Evolutionary conservation across 1,140 invertebrate genomes (phyloP), one percentile per base, ranked within the genome.

Genomic region (Diachasma alloeum): DNA sequence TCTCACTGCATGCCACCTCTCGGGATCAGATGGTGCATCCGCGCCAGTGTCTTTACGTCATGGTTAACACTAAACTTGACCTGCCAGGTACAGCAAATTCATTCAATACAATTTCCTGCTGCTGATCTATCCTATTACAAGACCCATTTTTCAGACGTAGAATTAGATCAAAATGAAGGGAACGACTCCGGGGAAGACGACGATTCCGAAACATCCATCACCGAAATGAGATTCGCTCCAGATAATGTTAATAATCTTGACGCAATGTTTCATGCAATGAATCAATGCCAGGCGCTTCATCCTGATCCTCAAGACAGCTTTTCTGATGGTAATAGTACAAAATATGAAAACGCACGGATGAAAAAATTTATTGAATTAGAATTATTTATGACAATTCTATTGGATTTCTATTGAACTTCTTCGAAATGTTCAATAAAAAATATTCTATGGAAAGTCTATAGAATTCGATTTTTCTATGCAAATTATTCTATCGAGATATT

Each of bases 1-100:
- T 96, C 81, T 91, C 92, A 59, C 84, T 96, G n/a, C 95, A 96
- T 87, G 95, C 94, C 15, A 91, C 95, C 59, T 94, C 94, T 13
- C 90, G 91, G 88, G 94, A 96, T 87, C 82, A 91, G n/a, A 87
- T 85, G 77, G 86, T 90, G 69, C 93, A 94, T 89, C 91, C 91
- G 17, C 90, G 91, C 66, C 92, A 94, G 80, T 95, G 93, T 89
- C 85, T 95, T 24, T 95, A 94, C 85, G 81, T 95, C 44, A 93
- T 95, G 90, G 86, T 94, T 39, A 93, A 95, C 86, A 90, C 90
- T 19, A 90, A 92, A 84, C 84, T 94, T 79, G 89, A 91, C 78
- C 85, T 91, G 70, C 88, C 90, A 86, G 91, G 91, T 91, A 86
- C 48, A 13, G 48, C 0, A 19, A 53, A 5, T 67, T 68, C 26